Evolutionary conservation across 2,888 invertebrate genomes (phyloP).

Genomic region (Gastrophysa polygoni): DNA sequence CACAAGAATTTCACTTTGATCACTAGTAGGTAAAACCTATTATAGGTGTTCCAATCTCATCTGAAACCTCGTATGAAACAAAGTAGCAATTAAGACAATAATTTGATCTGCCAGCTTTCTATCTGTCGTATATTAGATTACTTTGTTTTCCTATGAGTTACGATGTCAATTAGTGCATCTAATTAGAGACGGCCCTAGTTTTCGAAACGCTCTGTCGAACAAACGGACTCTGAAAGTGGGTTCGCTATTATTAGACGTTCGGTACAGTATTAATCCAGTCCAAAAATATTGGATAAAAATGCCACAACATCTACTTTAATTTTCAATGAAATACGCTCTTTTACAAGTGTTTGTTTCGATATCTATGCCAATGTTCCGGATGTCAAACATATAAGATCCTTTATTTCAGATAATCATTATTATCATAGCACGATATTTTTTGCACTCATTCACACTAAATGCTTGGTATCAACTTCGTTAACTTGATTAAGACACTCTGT

Average conservation of each 20-base stretch:
- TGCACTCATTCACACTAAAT: too few relatives aligned
- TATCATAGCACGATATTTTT: too few relatives aligned
- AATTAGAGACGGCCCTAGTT: conserved; percentile 10
- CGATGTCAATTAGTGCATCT: conserved; percentile 16
- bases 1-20: background rate
- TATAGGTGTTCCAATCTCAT: background rate
- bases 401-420: too few relatives aligned
- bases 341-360: too few relatives aligned
- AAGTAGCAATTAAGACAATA: conserved; percentile 1
- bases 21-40: background rate
- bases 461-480: too few relatives aligned
- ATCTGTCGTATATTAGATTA: background rate
- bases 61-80: background rate
- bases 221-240: background rate
- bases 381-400: too few relatives aligned
- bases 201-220: conserved; percentile 4
- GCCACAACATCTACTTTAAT: too few relatives aligned
- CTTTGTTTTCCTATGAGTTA: conserved; percentile 15
- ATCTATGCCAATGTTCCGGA: too few relatives aligned
- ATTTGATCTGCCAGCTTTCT: conserved; percentile 9
- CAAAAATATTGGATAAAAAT: too few relatives aligned
- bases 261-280: background rate
- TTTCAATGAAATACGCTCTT: too few relatives aligned
- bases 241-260: conserved; percentile 11
- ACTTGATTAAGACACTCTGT: too few relatives aligned